Conservation (phyloP, 2,888 invertebrate genomes). For the Psococerastis gibbosa region DNA sequence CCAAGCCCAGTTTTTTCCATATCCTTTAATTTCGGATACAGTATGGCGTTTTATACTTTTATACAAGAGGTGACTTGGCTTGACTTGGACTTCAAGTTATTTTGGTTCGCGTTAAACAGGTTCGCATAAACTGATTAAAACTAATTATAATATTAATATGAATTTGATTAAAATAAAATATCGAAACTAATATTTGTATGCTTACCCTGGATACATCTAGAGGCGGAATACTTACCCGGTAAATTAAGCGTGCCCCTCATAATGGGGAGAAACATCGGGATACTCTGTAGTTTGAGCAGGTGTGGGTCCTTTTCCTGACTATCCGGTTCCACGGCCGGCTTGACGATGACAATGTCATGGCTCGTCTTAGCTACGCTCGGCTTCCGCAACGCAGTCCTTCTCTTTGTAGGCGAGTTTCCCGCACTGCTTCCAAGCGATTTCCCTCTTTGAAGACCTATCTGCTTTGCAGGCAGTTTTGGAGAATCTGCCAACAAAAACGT, state of each 20-base stretch:
- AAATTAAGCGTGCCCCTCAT: slow-evolving; percentile 74
- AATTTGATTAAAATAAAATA: not conserved
- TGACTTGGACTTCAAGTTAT: no score
- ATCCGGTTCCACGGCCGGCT: slow-evolving; percentile 41
- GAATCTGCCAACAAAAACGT: slow-evolving; percentile 38
- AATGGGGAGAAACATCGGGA: slow-evolving; percentile 84
- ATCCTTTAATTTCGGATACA: no score
- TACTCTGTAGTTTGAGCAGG: slow-evolving; percentile 50
- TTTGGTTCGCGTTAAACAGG: no score
- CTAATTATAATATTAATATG: no score
- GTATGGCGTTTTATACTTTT: no score
- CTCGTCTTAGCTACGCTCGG: slow-evolving; percentile 28
- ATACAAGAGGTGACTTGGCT: no score
- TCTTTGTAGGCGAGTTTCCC: slow-evolving; percentile 18
- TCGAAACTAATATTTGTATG: no score
- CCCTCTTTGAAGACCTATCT: slow-evolving; percentile 21
- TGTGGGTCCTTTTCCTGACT: slow-evolving; percentile 56
- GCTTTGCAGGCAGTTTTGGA: slow-evolving; percentile 53
- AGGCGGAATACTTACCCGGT: slow-evolving; percentile 38
- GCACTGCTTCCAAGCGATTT: slow-evolving; percentile 20
- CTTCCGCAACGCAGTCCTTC: slow-evolving; percentile 20
- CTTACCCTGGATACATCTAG: no score
- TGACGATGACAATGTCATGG: slow-evolving; percentile 62
- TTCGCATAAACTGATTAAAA: no score
- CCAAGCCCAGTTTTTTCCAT: no score